Evolutionary conservation across 2,113 vertebrate genomes (phyloP).

Genomic region (Gobio gobio): DNA sequence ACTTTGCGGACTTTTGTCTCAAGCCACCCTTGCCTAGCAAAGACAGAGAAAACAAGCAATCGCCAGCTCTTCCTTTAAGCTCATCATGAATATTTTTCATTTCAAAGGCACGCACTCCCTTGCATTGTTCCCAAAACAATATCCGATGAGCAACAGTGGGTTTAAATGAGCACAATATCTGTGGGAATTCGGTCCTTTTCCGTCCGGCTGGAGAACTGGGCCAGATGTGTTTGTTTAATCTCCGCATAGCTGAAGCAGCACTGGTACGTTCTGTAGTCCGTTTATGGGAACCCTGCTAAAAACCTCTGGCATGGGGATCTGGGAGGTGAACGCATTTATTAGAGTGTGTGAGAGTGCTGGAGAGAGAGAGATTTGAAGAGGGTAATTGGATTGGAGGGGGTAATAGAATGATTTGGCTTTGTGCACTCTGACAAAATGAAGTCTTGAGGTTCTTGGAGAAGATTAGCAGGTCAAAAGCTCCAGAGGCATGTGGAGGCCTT

Average conservation of each 20-base stretch:
- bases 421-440: conserved; percentile 53
- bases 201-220: conserved; percentile 59
- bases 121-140: conserved; percentile 47
- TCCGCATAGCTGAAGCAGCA: conserved; percentile 48
- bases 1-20: conserved; percentile 7
- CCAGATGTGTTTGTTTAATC: conserved; percentile 64
- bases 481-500: conserved; percentile 42
- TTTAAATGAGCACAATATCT: conserved; percentile 57
- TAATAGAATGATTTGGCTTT: conserved; percentile 60
- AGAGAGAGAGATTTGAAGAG: conserved; percentile 26
- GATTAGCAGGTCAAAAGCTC: conserved; percentile 50
- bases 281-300: conserved; percentile 36
- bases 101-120: conserved; percentile 53
- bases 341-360: conserved; percentile 4
- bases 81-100: conserved; percentile 12
- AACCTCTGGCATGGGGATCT: conserved; percentile 44
- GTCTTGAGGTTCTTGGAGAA: conserved; percentile 53
- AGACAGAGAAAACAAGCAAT: conserved; percentile 23
- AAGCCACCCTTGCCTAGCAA: neutral
- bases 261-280: conserved; percentile 36
- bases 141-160: conserved; percentile 53
- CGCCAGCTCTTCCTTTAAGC: neutral
- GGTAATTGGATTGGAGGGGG: conserved; percentile 56
- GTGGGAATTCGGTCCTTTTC: conserved; percentile 56
- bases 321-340: conserved; percentile 22